Conservation (phyloP, 2,113 vertebrate species). For the Plecotus auritus region DNA sequence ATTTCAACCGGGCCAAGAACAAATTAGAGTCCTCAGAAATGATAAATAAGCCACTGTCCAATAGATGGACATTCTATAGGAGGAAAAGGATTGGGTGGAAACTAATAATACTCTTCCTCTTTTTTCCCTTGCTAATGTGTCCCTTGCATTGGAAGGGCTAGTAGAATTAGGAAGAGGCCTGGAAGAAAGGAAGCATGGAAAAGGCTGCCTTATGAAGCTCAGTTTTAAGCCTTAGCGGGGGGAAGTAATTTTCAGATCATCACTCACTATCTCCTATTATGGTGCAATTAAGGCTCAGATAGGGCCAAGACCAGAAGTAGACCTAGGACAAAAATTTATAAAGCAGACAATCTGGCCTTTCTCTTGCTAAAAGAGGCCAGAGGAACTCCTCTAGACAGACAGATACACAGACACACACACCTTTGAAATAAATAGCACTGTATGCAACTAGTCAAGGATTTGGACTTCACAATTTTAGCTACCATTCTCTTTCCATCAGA, state of each 20-base stretch:
- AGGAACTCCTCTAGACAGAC: background rate
- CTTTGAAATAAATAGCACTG: background rate
- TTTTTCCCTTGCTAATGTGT: background rate
- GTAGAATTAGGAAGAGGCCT: background rate
- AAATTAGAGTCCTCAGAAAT: background rate
- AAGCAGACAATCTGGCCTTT: background rate
- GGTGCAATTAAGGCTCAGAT: background rate
- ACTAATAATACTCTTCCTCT: background rate
- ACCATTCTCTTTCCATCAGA: background rate
- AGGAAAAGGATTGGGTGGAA: background rate
- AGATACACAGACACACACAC: background rate
- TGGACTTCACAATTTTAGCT: background rate
- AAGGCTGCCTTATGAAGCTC: background rate
- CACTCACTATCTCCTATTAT: background rate
- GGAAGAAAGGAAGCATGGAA: background rate
- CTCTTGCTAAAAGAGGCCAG: background rate
- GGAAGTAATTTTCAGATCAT: background rate
- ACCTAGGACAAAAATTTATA: background rate
- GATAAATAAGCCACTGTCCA: background rate
- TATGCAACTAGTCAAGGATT: background rate
- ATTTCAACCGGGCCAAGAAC: background rate
- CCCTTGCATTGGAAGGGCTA: background rate
- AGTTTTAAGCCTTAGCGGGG: background rate
- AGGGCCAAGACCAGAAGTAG: background rate
- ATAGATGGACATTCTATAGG: background rate